A percentile compares a stretch with the other conserved stretches of the same genome.
Conservation (phyloP, 2,888 invertebrate genomes). For the Pandemis corylana region DNA sequence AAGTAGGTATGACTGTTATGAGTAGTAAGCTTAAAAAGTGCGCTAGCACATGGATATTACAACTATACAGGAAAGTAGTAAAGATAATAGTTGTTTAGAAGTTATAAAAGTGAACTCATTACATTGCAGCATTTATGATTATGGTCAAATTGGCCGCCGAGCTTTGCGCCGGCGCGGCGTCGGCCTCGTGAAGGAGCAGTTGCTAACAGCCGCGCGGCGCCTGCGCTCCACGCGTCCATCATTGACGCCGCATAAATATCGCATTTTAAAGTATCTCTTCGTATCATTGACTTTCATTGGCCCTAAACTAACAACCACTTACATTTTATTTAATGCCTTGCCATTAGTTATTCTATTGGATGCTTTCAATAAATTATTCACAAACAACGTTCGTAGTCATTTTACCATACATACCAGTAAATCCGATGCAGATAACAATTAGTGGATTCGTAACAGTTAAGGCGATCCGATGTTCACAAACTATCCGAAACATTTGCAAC, state of each 20-base stretch:
- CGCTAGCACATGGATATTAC: not conserved
- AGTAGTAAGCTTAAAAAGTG: not conserved
- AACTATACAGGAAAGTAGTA: slow-evolving; percentile 23
- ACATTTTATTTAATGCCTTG: not conserved
- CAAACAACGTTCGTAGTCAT: slow-evolving; percentile 7
- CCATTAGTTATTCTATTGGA: too few species aligned
- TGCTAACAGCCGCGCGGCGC: not conserved
- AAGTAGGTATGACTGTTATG: too few species aligned
- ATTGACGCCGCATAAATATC: not conserved
- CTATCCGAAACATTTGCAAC: slow-evolving; percentile 54
- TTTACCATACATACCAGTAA: slow-evolving; percentile 19
- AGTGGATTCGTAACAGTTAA: slow-evolving; percentile 25
- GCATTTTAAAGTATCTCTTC: not conserved
- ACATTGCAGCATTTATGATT: slow-evolving; percentile 31
- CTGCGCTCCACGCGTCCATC: slow-evolving; percentile 12
- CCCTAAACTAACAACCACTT: not conserved
- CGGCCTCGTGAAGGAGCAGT: slow-evolving; percentile 2
- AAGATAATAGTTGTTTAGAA: slow-evolving; percentile 22
- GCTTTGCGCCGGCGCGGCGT: slow-evolving; percentile 2
- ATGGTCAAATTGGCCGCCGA: slow-evolving; percentile 18
- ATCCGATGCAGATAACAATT: slow-evolving; percentile 24
- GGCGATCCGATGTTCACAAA: slow-evolving; percentile 41
- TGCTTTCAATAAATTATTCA: not conserved
- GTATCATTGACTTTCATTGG: not conserved
- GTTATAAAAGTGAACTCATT: slow-evolving; percentile 24